These are phyloP conservation scores for Orthonevra nobilis DNA, from an alignment of 2,888 invertebrate genomes.

Conservation along the genomic window DNA sequence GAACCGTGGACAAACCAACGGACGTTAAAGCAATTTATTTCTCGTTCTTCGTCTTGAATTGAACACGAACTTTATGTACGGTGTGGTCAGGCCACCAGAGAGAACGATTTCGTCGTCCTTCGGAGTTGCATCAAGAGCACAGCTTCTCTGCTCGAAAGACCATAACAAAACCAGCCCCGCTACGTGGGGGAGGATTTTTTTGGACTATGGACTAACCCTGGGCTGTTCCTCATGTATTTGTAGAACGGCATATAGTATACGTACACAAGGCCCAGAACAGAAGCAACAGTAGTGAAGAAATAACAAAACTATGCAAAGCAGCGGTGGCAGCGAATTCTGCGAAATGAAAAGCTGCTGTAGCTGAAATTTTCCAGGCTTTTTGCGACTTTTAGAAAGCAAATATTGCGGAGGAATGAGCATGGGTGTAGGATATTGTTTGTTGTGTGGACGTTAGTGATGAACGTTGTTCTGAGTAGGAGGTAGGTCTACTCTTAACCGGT, in stretches of 20 bases:
- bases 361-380: slow-evolving; percentile 60
- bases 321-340: slow-evolving; percentile 34
- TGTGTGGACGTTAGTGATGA: slow-evolving; percentile 31
- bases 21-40: slow-evolving; percentile 70
- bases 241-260: background rate
- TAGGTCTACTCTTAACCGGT: slow-evolving; percentile 11
- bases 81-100: slow-evolving; percentile 22
- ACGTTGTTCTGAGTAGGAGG: slow-evolving; percentile 24
- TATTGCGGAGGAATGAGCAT: slow-evolving; percentile 25
- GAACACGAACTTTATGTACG: slow-evolving; percentile 48
- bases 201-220: slow-evolving; percentile 17
- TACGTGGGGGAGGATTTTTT: slow-evolving; percentile 28
- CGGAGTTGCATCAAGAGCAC: slow-evolving; percentile 18
- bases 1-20: slow-evolving; percentile 68
- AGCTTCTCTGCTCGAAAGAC: slow-evolving; percentile 11
- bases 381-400: slow-evolving; percentile 60
- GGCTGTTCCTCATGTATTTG: slow-evolving; percentile 15
- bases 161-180: slow-evolving; percentile 19
- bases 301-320: slow-evolving; percentile 55
- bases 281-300: slow-evolving; percentile 56
- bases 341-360: slow-evolving; percentile 51
- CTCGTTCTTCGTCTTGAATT: slow-evolving; percentile 69
- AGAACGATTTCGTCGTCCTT: slow-evolving; percentile 24
- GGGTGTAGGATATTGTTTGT: slow-evolving; percentile 34
- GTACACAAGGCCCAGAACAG: slow-evolving; percentile 4